Conservation (phyloP, 2,888 invertebrate genomes). For the Hirtodrosophila histrioides region DNA sequence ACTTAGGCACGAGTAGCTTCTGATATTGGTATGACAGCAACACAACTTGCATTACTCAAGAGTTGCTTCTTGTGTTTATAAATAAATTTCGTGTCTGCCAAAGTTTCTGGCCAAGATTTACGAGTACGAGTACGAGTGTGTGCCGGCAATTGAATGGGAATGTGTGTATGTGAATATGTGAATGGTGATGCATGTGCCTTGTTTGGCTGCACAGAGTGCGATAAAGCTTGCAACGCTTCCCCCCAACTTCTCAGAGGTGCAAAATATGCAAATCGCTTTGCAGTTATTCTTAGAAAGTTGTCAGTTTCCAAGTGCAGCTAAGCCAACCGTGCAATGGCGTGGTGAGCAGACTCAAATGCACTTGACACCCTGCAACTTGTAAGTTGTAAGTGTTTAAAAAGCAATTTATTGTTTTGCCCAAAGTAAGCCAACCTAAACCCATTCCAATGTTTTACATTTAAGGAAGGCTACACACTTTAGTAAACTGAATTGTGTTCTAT, state of each 20-base stretch:
- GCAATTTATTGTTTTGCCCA: constrained; percentile 74
- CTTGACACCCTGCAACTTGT: constrained; percentile 57
- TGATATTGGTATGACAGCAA: constrained; percentile 50
- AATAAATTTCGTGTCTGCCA: constrained; percentile 74
- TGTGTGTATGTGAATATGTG: constrained; percentile 15
- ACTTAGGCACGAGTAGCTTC: constrained; percentile 18
- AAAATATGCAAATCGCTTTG: constrained; percentile 78
- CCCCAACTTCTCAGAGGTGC: constrained; percentile 23
- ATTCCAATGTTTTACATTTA: not conserved
- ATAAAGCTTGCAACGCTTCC: constrained; percentile 59
- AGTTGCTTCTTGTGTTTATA: constrained; percentile 56
- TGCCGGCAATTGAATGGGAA: constrained; percentile 35
- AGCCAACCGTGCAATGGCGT: constrained; percentile 57
- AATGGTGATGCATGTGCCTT: constrained; percentile 42
- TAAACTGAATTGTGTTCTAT: not conserved
- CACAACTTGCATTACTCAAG: constrained; percentile 59
- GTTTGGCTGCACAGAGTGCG: constrained; percentile 62
- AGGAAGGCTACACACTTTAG: not conserved
- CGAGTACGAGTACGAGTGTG: constrained; percentile 49
- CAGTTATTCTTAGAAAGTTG: constrained; percentile 78
- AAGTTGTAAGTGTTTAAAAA: constrained; percentile 76
- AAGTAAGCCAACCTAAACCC: constrained; percentile 27
- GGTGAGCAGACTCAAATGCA: constrained; percentile 40
- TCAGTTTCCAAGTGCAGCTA: constrained; percentile 62
- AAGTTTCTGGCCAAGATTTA: constrained; percentile 70